Conservation (phyloP, 2,113 vertebrate genomes). For the Suricata suricatta region DNA sequence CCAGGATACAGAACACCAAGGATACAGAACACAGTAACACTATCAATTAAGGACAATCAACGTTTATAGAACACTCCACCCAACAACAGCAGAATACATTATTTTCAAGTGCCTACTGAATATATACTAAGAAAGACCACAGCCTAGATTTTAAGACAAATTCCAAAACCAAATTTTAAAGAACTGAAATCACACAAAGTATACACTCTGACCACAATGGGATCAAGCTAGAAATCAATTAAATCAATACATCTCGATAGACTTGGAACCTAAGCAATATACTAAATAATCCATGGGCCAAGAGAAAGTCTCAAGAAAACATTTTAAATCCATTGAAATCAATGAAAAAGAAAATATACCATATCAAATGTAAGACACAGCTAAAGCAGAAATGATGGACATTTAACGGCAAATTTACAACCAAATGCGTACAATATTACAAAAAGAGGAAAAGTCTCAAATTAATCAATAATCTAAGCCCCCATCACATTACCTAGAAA, state of each 20-base stretch:
- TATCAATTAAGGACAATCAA: neutral
- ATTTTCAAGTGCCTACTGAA: neutral
- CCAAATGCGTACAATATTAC: neutral
- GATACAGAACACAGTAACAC: neutral
- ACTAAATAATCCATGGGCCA: neutral
- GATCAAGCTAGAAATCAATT: slow-evolving; percentile 26
- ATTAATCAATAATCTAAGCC: neutral
- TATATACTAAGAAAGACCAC: neutral
- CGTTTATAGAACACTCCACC: neutral
- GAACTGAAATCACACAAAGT: neutral
- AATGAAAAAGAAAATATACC: neutral
- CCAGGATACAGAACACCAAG: neutral
- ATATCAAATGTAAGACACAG: neutral
- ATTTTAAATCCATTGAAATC: neutral
- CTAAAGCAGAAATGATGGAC: neutral
- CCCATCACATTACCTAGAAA: neutral
- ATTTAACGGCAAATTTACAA: neutral
- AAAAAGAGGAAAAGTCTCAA: slow-evolving; percentile 27
- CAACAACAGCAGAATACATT: slow-evolving; percentile 8
- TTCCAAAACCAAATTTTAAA: neutral
- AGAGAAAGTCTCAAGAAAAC: neutral
- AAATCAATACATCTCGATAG: slow-evolving; percentile 6
- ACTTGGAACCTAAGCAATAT: neutral
- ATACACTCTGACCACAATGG: neutral
- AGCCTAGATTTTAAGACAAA: slow-evolving; percentile 9